A percentile compares a stretch with the other conserved stretches of the same genome.
phyloP scores from a whole-genome alignment of 2,113 vertebrate genomes.

The Tauraco erythrolophus region DNA sequence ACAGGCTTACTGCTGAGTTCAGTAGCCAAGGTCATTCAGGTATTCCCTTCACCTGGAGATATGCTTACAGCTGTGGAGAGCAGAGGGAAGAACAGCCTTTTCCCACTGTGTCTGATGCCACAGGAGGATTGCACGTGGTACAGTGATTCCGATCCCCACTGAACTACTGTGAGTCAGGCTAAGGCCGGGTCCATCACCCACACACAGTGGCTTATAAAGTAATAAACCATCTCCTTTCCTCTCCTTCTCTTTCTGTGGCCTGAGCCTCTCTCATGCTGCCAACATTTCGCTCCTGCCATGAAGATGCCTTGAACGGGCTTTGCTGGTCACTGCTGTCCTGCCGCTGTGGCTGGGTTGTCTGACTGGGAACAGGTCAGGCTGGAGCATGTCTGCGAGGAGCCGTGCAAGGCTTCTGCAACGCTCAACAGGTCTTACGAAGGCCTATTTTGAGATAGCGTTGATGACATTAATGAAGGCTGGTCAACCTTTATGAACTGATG shows the following conservation, averaged over 20 bases:
- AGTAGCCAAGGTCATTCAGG: neutral
- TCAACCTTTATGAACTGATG: neutral
- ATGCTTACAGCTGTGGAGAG: rapidly evolving
- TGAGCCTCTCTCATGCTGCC: neutral
- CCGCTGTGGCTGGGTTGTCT: rapidly evolving
- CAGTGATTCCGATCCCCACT: neutral
- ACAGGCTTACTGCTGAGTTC: neutral
- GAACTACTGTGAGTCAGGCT: neutral
- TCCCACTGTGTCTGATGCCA: neutral
- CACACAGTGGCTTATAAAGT: neutral
- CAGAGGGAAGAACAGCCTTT: neutral
- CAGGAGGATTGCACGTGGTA: neutral
- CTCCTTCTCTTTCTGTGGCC: neutral
- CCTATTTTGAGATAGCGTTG: neutral
- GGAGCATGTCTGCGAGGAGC: rapidly evolving
- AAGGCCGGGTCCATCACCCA: neutral
- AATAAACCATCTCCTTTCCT: neutral
- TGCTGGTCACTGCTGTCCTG: rapidly evolving
- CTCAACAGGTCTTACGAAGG: neutral
- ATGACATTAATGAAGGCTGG: neutral
- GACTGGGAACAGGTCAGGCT: neutral
- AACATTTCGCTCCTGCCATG: neutral
- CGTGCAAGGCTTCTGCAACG: neutral
- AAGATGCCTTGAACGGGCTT: rapidly evolving
- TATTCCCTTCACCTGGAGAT: neutral